Evolutionary conservation across 2,797 vertebrate genomes (phyloP).

Genomic region (Xenopus petersii): DNA sequence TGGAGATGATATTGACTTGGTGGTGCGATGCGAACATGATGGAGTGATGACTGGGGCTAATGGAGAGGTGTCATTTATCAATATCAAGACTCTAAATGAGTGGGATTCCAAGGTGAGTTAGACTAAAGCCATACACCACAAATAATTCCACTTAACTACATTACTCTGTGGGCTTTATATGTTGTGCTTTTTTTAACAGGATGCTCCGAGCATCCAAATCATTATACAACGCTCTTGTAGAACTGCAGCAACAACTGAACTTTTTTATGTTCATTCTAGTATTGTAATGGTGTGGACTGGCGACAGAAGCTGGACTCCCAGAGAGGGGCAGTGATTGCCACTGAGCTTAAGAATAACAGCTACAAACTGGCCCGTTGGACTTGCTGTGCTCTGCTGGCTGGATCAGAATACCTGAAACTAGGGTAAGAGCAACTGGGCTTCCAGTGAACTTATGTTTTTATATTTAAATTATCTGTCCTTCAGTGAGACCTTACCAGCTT

Average conservation of each 20-base stretch:
- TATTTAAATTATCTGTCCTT: too few species aligned
- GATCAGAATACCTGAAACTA: conserved; percentile 91
- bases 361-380: conserved; percentile 98
- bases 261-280: conserved; percentile 61
- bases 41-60: conserved; percentile 96
- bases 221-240: too few species aligned
- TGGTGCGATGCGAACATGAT: conserved; percentile 94
- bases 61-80: conserved; percentile 95
- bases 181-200: too few species aligned
- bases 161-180: too few species aligned
- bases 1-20: conserved; percentile 95
- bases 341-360: conserved; percentile 98
- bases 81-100: conserved; percentile 95
- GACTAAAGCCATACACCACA: background rate
- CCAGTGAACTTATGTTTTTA: too few species aligned
- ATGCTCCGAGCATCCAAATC: too few species aligned
- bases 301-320: conserved; percentile 98
- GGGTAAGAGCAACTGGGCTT: conserved; percentile 61
- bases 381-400: conserved; percentile 90
- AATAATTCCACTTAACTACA: too few species aligned
- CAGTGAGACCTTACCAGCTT: too few species aligned
- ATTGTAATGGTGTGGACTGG: conserved; percentile 97
- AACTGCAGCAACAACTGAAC: too few species aligned
- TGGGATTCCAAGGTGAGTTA: conserved; percentile 94
- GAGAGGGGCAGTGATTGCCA: conserved; percentile 94